A percentile compares a stretch with the other conserved stretches of the same genome.
Evolutionary conservation across 2,888 invertebrate species (phyloP).

Genomic region (Gasteruption jaculator): DNA sequence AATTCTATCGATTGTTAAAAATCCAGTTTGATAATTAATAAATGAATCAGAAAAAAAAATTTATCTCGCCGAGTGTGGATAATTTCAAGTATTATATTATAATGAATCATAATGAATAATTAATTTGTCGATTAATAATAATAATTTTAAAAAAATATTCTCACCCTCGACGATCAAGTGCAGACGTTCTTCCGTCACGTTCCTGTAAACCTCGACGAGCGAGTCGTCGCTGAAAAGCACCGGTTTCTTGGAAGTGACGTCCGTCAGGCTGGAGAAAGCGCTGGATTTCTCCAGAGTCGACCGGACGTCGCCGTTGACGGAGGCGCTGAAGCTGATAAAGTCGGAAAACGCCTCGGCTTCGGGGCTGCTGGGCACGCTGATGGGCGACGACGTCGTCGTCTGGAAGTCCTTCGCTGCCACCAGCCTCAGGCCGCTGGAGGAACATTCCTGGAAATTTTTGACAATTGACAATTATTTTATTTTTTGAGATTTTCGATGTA

Average conservation of each 20-base stretch:
- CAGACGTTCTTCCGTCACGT: conserved; percentile 64
- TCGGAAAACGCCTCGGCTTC: conserved; percentile 28
- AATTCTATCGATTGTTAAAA: no score
- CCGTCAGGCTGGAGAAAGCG: conserved; percentile 28
- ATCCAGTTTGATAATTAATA: conserved; percentile 1
- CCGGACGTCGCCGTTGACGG: conserved; percentile 57
- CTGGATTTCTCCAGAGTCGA: conserved; percentile 39
- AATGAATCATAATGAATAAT: no score
- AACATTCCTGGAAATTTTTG: no score
- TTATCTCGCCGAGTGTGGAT: conserved; percentile 3
- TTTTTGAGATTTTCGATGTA: no score
- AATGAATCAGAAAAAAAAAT: conserved; percentile 3
- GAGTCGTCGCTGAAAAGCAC: conserved; percentile 54
- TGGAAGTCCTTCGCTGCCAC: conserved; percentile 30
- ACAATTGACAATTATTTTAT: no score
- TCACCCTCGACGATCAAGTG: conserved; percentile 61
- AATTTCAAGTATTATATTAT: neutral
- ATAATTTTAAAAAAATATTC: conserved; percentile 2
- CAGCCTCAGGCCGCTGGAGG: conserved; percentile 20
- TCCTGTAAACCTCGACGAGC: conserved; percentile 58
- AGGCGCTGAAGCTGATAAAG: conserved; percentile 44
- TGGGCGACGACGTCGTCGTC: conserved; percentile 27
- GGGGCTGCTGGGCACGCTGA: conserved; percentile 37
- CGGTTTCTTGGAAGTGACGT: no score
- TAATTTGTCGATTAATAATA: no score